Base-by-base conservation (phyloP, 2,888 invertebrate species). In the Eudemis profundana region DNA sequence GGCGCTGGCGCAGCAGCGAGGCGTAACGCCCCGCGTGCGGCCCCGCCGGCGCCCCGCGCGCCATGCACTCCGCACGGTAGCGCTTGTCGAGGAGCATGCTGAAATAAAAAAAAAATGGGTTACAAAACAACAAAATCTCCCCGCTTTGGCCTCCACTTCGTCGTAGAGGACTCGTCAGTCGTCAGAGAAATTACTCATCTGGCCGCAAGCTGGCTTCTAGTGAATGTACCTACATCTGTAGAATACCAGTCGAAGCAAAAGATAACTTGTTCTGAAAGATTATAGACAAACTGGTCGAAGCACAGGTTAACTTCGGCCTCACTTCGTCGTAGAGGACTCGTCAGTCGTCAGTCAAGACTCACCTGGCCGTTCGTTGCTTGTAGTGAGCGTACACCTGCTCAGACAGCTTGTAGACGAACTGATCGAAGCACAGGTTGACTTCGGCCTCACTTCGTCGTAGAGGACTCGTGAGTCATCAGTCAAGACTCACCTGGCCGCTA, bases 231-330 rank as follows among this genome's bases (percentile, higher is more conserved):
- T n/a, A n/a, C n/a, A n/a, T n/a, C n/a, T n/a, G n/a, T n/a, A n/a
- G n/a, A n/a, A n/a, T n/a, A n/a, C n/a, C n/a, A n/a, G n/a, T n/a
- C n/a, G n/a, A n/a, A n/a, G n/a, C n/a, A n/a, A n/a, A n/a, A n/a
- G n/a, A n/a, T n/a, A n/a, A 99, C 98, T 82, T 99, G 98, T 81
- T 99, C 99, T 72, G 98, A 98, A 60, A 99, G 90, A 87, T 99
- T 99, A 92, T 98, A 99, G 23, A 99, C 99, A 89, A 99, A 99
- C 93, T 99, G 99, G 90, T 99, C 99, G 90, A 99, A 99, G 87
- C 99, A 99, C 60, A 99, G 91, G 89, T 99, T 99, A 0, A 99
- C 99, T 85, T 99, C 98, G 0, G 99, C 98, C 85, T 99, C 99
- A 14, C 98, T 88, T 99, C 99, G 84, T 99, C 99, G 84, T 99